These are phyloP conservation scores for Epinotia brunnichana DNA, from an alignment of 2,888 invertebrate species.

Conservation along the genomic window DNA sequence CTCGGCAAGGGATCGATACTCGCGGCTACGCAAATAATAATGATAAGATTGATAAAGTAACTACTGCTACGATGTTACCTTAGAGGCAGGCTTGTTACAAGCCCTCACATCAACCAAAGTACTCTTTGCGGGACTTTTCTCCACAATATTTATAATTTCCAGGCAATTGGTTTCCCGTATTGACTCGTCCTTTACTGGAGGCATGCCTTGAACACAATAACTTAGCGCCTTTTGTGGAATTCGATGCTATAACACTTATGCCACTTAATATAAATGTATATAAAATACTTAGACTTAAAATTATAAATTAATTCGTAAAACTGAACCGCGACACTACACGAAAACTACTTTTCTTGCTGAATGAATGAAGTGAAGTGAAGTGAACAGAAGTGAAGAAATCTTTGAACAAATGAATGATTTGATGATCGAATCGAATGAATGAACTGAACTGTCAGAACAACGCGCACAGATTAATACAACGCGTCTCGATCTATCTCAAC, in stretches of 20 bases:
- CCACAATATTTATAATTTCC: conserved; percentile 76
- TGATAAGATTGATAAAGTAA: conserved; percentile 5
- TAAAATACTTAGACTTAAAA: conserved; percentile 20
- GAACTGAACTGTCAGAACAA: conserved; percentile 12
- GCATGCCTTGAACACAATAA: conserved; percentile 71
- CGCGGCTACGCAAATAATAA: conserved; percentile 16
- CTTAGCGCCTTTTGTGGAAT: conserved; percentile 10
- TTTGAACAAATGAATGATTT: conserved; percentile 27
- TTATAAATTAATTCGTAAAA: conserved; percentile 14
- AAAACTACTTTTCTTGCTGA: conserved; percentile 16
- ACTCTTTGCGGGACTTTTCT: conserved; percentile 80
- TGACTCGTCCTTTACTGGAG: conserved; percentile 81
- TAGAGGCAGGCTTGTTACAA: conserved; percentile 86
- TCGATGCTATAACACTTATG: conserved; percentile 17
- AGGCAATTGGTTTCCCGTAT: conserved; percentile 78
- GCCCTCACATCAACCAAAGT: conserved; percentile 86
- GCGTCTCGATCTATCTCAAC: too few species aligned
- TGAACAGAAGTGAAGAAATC: background rate
- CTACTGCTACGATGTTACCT: conserved; percentile 75
- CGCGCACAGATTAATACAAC: too few species aligned
- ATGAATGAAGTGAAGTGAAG: background rate
- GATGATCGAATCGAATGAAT: background rate
- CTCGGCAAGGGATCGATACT: conserved; percentile 36
- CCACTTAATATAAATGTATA: conserved; percentile 1
- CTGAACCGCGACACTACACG: conserved; percentile 5